phyloP scores from a whole-genome alignment of 2,113 vertebrate genomes.

The Daboia siamensis region DNA sequence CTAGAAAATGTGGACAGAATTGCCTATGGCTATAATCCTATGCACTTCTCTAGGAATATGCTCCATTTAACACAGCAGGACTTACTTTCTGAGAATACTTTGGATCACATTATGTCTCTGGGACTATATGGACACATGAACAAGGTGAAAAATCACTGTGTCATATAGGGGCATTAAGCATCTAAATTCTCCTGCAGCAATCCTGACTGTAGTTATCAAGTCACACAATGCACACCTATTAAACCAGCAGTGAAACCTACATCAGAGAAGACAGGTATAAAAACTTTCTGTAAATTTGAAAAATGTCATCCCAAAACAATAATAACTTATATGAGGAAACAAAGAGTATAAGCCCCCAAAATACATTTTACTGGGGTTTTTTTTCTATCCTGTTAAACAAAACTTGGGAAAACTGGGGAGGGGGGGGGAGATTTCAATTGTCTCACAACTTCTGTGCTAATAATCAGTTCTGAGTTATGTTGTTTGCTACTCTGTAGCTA shows the following conservation, averaged over 20 bases:
- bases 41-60: not conserved
- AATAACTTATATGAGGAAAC: not conserved
- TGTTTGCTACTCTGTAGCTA: not conserved
- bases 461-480: not conserved
- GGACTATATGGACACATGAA: not conserved
- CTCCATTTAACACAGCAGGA: not conserved
- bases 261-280: not conserved
- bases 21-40: not conserved
- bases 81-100: not conserved
- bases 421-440: not conserved
- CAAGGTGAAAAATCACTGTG: not conserved
- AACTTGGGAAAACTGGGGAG: not conserved
- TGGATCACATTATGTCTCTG: not conserved
- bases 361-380: not conserved
- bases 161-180: not conserved
- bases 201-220: not conserved
- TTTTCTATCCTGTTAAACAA: not conserved
- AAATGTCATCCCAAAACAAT: not conserved
- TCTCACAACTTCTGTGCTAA: not conserved
- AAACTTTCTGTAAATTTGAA: not conserved
- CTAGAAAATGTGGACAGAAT: not conserved
- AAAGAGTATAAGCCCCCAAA: not conserved
- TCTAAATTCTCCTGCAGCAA: not conserved
- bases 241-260: not conserved
- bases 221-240: not conserved